Percentiles rank a stretch among this genome's conserved stretches.
phyloP scores from a whole-genome alignment of 1,140 invertebrate genomes.

The Charaxes varanes region DNA sequence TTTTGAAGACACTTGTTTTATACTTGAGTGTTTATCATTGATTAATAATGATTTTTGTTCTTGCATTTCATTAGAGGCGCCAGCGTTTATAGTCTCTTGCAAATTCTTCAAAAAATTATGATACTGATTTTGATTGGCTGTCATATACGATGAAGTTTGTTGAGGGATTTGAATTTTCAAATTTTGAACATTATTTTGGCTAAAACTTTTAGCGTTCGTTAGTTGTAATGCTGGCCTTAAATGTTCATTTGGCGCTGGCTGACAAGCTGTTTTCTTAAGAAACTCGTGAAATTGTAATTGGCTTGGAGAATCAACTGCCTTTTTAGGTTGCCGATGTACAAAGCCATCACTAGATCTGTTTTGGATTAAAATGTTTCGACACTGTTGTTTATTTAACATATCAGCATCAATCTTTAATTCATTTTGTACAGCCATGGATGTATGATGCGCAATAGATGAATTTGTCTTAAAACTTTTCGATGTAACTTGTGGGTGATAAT shows the following conservation, averaged over 20 bases:
- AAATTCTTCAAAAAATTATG: constrained; percentile 43
- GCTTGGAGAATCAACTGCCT: constrained; percentile 13
- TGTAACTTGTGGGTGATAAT: too few relatives aligned
- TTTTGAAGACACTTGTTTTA: constrained; percentile 30
- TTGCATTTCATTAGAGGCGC: constrained; percentile 11
- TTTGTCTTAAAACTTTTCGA: too few relatives aligned
- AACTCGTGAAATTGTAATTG: constrained; percentile 30
- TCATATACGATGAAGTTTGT: constrained; percentile 2
- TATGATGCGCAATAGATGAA: too few relatives aligned
- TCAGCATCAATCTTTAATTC: too few relatives aligned
- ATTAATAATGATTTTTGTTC: constrained; percentile 3
- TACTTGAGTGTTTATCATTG: constrained; percentile 10
- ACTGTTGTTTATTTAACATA: too few relatives aligned
- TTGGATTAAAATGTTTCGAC: too few relatives aligned
- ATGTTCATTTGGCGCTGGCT: neutral
- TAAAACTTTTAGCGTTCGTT: neutral
- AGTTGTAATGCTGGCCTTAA: too few relatives aligned
- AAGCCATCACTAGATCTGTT: too few relatives aligned
- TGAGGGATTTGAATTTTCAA: neutral
- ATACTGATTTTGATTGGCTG: constrained; percentile 22
- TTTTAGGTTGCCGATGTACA: constrained; percentile 1
- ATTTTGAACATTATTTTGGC: neutral
- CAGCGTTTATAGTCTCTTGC: constrained; percentile 40
- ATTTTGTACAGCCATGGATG: too few relatives aligned
- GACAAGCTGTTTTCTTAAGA: constrained; percentile 8